Evolutionary conservation across 2,797 vertebrate species (phyloP).

Genomic region (Scomberomorus guttatus): DNA sequence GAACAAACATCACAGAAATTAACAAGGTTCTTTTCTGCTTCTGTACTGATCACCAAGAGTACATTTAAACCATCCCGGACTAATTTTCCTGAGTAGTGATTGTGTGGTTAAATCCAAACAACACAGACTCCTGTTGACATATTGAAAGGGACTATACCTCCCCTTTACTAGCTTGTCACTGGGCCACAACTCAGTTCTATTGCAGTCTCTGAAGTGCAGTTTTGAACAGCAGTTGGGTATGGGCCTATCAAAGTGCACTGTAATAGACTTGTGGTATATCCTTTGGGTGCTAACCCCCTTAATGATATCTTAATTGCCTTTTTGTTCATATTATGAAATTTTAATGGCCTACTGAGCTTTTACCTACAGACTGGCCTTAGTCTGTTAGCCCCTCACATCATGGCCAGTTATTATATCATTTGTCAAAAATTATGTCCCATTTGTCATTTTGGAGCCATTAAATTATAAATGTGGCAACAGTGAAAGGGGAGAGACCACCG

Average conservation of each 20-base stretch:
- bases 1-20: slow-evolving; percentile 49
- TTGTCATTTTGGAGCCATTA: slow-evolving; percentile 73
- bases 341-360: slow-evolving; percentile 76
- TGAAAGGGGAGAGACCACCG: slow-evolving; percentile 56
- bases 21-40: slow-evolving; percentile 36
- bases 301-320: slow-evolving; percentile 83
- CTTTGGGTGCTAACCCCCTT: slow-evolving; percentile 70
- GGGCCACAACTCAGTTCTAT: slow-evolving; percentile 43
- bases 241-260: slow-evolving; percentile 53
- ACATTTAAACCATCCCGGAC: slow-evolving; percentile 22
- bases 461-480: slow-evolving; percentile 74
- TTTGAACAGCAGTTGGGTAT: slow-evolving; percentile 38
- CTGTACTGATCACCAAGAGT: slow-evolving; percentile 37
- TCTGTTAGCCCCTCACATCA: slow-evolving; percentile 67
- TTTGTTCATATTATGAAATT: slow-evolving; percentile 81
- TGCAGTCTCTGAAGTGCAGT: slow-evolving; percentile 52
- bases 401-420: slow-evolving; percentile 74
- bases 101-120: slow-evolving; percentile 56
- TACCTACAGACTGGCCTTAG: slow-evolving; percentile 68
- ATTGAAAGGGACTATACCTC: slow-evolving; percentile 40
- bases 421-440: slow-evolving; percentile 77
- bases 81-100: slow-evolving; percentile 49
- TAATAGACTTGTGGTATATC: slow-evolving; percentile 69
- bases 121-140: slow-evolving; percentile 39
- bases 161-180: slow-evolving; percentile 56